Evolutionary conservation across 2,113 vertebrate species (phyloP).

Genomic region (Gymnobelideus leadbeateri): DNA sequence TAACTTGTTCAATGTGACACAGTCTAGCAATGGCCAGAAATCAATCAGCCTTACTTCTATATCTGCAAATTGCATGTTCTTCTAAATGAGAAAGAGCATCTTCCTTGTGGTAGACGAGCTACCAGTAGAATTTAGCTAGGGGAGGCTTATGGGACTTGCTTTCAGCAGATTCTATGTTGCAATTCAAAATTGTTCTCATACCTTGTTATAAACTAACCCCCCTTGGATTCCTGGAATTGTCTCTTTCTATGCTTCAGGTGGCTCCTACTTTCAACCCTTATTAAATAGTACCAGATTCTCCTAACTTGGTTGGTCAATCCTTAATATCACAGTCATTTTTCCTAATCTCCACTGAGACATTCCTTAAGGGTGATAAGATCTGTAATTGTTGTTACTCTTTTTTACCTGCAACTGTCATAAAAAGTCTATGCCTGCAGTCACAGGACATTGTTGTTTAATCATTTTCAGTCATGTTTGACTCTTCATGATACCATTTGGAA

Average conservation of each 20-base stretch:
- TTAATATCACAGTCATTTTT: not conserved
- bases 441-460: not conserved
- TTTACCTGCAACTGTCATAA: not conserved
- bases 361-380: too few relatives aligned
- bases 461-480: too few relatives aligned
- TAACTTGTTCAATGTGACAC: not conserved
- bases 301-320: not conserved
- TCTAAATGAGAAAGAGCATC: constrained; percentile 42
- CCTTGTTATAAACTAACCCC: not conserved
- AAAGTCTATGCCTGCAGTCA: not conserved
- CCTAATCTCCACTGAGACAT: not conserved
- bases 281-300: not conserved
- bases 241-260: not conserved
- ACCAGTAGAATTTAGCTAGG: too few relatives aligned
- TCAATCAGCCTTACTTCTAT: not conserved
- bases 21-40: not conserved
- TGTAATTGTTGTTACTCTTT: not conserved
- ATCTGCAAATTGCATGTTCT: constrained; percentile 27
- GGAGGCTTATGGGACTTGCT: not conserved
- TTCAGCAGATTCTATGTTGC: not conserved
- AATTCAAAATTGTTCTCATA: too few relatives aligned
- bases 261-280: not conserved
- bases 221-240: not conserved
- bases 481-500: too few relatives aligned
- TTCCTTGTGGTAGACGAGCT: not conserved